Base-by-base conservation (phyloP, 2,113 vertebrate species). In the Recurvirostra avosetta region DNA sequence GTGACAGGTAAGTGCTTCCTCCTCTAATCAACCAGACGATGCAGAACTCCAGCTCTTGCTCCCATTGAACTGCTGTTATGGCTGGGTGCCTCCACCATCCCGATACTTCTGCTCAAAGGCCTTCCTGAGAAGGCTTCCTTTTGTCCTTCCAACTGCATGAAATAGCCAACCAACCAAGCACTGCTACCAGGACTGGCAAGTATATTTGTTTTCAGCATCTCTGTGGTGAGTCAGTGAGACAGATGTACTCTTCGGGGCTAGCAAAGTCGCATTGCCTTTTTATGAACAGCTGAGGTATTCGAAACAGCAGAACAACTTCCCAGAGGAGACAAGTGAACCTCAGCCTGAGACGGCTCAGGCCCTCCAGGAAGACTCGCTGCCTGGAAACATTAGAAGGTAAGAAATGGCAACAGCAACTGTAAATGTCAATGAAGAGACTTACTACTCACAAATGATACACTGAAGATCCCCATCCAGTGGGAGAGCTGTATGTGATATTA, bases 261-360 rank as follows among this genome's bases (percentile, higher is more conserved):
- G 70, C 38, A 36, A 91, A 95, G 86, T 83, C 38, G 5, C 41
- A 61, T 5, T 85, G 79, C 77, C 88, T 91, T 90, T 90, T 94
- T 55, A 82, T 88, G 73, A 80, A 91, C 77, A 95, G 78, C 85
- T 88, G 88, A 95, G 50, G 63, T 88, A 91, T 72, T 87, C 8
- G 43, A 91, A 96, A 83, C 81, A 65, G 61, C 61, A 92, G 29
- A 94, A 83, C 56, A 88, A 11, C 88, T 75, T 96, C 94, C 93
- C 96, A 90, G 53, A 92, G 95, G 86, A 92, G 85, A 58, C 0
- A 1, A 95, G 71, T 7, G 25, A 7, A 21, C 34, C 55, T 47
- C 85, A 95, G 72, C 25, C 75, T 74, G 47, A 83, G 77, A 41
- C 2, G 4, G n/a, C 40, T 80, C 47, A 86, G 63, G 67, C 68